These are phyloP conservation scores for Petrocephalus zakoni DNA, from an alignment of 2,113 vertebrate genomes.

Conservation along the genomic window DNA sequence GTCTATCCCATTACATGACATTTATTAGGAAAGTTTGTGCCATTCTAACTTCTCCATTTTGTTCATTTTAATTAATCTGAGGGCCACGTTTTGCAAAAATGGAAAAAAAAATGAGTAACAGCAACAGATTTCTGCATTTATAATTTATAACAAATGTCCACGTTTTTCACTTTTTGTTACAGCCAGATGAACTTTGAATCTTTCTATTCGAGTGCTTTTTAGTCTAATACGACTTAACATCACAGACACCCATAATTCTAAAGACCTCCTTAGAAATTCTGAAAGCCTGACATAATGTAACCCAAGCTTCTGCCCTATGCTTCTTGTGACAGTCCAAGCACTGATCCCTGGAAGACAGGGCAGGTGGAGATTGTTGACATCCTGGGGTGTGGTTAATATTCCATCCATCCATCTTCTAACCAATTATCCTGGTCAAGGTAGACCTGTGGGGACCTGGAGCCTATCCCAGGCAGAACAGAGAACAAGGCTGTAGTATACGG, in stretches of 20 bases:
- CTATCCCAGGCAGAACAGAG: not conserved
- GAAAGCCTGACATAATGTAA: not conserved
- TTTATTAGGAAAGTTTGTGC: constrained; percentile 37
- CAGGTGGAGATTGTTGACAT: not conserved
- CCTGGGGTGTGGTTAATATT: not conserved
- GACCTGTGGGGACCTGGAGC: not conserved
- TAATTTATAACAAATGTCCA: not conserved
- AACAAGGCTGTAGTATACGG: not conserved
- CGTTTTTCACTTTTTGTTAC: not conserved
- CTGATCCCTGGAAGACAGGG: not conserved
- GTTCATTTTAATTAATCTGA: constrained; percentile 13
- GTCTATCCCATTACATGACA: constrained; percentile 37
- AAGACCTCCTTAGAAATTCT: not conserved
- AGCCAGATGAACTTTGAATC: not conserved
- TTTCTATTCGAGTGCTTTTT: not conserved
- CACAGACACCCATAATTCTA: not conserved
- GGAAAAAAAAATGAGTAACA: not conserved
- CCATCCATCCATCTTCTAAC: not conserved
- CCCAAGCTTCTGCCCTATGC: not conserved
- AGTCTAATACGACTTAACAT: not conserved
- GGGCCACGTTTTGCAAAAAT: not conserved
- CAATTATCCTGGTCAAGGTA: not conserved
- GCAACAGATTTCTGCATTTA: not conserved
- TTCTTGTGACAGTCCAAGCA: not conserved
- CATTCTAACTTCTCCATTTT: constrained; percentile 23